Evolutionary conservation across 2,113 vertebrate genomes (phyloP).

Genomic region (Atractosteus spatula): DNA sequence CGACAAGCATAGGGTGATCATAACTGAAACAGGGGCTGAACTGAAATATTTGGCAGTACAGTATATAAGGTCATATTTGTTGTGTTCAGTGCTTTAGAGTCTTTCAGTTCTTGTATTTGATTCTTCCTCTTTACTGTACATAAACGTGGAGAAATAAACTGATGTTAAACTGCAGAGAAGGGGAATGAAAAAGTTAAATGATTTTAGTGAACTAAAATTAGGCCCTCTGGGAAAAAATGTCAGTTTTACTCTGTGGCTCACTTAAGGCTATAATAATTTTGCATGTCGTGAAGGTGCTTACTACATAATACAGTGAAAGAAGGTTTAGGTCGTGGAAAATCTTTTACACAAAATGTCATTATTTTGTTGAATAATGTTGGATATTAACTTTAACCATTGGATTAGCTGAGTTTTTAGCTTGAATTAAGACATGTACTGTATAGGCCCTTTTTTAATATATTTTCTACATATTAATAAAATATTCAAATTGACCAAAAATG

Average conservation of each 20-base stretch:
- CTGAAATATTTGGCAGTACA: too few relatives aligned
- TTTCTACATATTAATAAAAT: conserved; percentile 99
- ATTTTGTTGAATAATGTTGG: conserved; percentile 66
- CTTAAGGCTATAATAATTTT: conserved; percentile 17
- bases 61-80: background rate
- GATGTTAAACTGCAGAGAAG: too few relatives aligned
- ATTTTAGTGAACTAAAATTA: background rate
- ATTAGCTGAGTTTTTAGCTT: conserved; percentile 91
- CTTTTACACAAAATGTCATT: conserved; percentile 46
- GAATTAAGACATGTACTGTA: conserved; percentile 91
- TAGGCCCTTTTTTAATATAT: conserved; percentile 99
- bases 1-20: too few relatives aligned
- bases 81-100: background rate
- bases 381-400: conserved; percentile 80
- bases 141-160: too few relatives aligned
- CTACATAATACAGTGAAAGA: conserved; percentile 41
- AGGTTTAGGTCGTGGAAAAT: conserved; percentile 50
- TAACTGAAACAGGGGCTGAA: too few relatives aligned
- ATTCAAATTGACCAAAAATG: conserved; percentile 67
- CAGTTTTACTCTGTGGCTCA: conserved; percentile 20
- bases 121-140: background rate
- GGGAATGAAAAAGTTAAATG: too few relatives aligned
- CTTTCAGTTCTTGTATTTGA: background rate
- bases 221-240: conserved; percentile 18
- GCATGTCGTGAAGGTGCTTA: conserved; percentile 49